phyloP scores from a whole-genome alignment of 2,888 invertebrate species.

The Seira ritae region DNA sequence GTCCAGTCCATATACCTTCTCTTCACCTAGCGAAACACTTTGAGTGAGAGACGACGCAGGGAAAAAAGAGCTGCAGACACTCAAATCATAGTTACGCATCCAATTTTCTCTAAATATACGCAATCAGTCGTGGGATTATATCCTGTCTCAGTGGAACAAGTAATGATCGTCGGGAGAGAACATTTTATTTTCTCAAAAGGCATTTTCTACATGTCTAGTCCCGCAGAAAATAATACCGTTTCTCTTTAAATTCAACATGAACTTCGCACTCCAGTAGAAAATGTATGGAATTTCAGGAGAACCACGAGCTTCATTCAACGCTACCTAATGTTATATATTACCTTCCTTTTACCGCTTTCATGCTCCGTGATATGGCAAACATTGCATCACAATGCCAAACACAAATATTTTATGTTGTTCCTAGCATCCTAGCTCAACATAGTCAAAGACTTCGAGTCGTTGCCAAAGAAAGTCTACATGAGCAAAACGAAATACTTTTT shows the following conservation, averaged over 20 bases:
- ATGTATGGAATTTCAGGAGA: slow-evolving; percentile 7
- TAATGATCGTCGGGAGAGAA: slow-evolving; percentile 31
- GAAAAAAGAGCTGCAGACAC: slow-evolving; percentile 26
- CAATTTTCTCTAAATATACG: slow-evolving; percentile 53
- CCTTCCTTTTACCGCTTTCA: background rate
- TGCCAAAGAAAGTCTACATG: background rate
- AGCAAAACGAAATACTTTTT: background rate
- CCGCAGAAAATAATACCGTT: background rate
- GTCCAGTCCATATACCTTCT: slow-evolving; percentile 33
- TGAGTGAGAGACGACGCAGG: background rate
- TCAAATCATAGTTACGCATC: slow-evolving; percentile 40
- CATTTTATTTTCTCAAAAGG: slow-evolving; percentile 8
- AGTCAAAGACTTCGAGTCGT: too few species aligned
- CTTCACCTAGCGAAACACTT: background rate
- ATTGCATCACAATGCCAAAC: background rate
- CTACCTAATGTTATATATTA: slow-evolving; percentile 4
- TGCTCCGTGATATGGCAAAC: background rate
- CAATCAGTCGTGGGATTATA: slow-evolving; percentile 47
- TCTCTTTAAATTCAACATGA: background rate
- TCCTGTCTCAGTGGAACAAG: slow-evolving; percentile 31
- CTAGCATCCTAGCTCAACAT: too few species aligned
- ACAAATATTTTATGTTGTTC: slow-evolving; percentile 1
- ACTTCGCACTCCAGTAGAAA: background rate
- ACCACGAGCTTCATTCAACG: background rate
- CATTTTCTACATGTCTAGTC: background rate